Conservation (phyloP, 2,797 vertebrate genomes). For the Echeneis naucrates region DNA sequence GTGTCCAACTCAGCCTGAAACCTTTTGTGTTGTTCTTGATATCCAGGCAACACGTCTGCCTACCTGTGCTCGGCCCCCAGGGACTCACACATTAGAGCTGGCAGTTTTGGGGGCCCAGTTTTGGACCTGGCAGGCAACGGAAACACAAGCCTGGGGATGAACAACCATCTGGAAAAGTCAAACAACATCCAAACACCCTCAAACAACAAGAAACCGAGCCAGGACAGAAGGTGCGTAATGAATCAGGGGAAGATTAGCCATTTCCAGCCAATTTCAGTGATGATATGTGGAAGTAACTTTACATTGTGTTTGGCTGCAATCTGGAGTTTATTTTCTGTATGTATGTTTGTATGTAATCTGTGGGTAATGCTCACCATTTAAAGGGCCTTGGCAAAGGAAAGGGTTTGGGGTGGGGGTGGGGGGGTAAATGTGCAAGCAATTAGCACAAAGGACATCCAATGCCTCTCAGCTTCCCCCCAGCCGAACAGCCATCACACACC, state of each 20-base stretch:
- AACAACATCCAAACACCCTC: conserved; percentile 42
- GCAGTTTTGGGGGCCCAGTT: conserved; percentile 33
- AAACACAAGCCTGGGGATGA: conserved; percentile 24
- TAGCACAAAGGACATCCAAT: conserved; percentile 68
- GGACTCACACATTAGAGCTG: conserved; percentile 38
- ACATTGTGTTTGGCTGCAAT: conserved; percentile 26
- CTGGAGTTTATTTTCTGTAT: conserved; percentile 34
- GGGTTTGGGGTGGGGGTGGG: too few species aligned
- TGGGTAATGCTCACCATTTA: conserved; percentile 30
- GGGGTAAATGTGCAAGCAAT: conserved; percentile 76
- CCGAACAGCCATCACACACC: conserved; percentile 64
- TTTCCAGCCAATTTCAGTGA: not conserved
- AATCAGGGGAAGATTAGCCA: not conserved
- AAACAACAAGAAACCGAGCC: conserved; percentile 34
- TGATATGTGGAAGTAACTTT: conserved; percentile 1
- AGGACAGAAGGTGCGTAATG: conserved; percentile 52
- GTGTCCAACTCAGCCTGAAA: conserved; percentile 20
- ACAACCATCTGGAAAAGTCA: conserved; percentile 35
- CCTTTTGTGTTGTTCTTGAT: conserved; percentile 11
- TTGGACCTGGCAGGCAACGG: conserved; percentile 45
- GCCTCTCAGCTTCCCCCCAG: conserved; percentile 53
- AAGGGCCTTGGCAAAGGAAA: conserved; percentile 49
- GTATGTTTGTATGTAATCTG: conserved; percentile 45
- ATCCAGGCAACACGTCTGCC: conserved; percentile 49
- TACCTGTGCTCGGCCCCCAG: conserved; percentile 43